Base-by-base conservation (phyloP, 2,888 invertebrate genomes). In the Melolontha melolontha region DNA sequence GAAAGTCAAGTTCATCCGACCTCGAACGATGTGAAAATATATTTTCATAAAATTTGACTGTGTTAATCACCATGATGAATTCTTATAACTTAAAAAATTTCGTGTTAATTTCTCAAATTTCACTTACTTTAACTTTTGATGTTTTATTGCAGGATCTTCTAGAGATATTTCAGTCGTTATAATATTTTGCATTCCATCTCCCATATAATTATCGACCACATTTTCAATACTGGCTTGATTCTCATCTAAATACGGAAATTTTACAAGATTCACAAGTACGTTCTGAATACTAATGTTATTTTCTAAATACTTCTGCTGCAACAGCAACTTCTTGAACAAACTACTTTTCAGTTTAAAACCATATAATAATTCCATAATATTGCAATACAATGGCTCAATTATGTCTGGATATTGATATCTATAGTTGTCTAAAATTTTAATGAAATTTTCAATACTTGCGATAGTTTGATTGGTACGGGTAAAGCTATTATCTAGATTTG, bases 381-480 rank as follows among this genome's bases (percentile, higher is more conserved):
- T 90, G 65, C 87, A 85, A 55, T 91, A 84, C 14, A 95, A 82
- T 0, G 95, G 94, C 69, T 89, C 86, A 0, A 91, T 87, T 62
- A 96, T 84, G 79, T 96, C 96, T 0, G 92, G 91, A 78, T 94
- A 95, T n/a, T 89, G 88, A 1, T 87, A 84, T 0, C 87, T 83
- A 78, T 89, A 92, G 2, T 77, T 81, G 22, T 89, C 85, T 27
- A 91, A 78, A 76, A 86, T 86, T 55, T 84, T 85, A 47, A 86
- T 84, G 77, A 90, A 90, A 40, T 84, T 85, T 64, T 85, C 83
- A 34, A 72, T 76, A 47, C 71, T 75, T 27, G 55, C 64, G 7
- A 66, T 50, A 12, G 62, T 62, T 14, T 71, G 67, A 7, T 52
- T 47, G 11, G 70, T 51, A 14, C 70, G 63, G 14, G 47, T 54